phyloP scores from a whole-genome alignment of 1,140 invertebrate species.

The Acromyrmex charruanus region DNA sequence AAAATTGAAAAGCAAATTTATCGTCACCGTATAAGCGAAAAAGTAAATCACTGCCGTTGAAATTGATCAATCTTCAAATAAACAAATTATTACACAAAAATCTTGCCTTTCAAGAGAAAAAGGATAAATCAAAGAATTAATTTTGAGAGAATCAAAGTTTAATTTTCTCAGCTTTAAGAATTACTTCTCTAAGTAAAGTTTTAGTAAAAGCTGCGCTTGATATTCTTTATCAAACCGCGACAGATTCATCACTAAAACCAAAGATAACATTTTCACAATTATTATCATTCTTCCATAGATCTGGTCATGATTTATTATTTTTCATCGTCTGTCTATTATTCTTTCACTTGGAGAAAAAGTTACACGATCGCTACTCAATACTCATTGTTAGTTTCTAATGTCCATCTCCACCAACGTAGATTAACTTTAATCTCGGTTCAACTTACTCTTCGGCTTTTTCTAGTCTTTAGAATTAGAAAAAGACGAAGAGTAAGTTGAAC shows the following conservation, averaged over 20 bases:
- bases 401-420: too few species aligned
- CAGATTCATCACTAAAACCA: not conserved
- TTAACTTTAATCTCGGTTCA: too few species aligned
- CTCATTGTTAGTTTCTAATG: not conserved
- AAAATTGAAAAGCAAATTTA: not conserved
- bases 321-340: too few species aligned
- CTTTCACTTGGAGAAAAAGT: too few species aligned
- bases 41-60: not conserved
- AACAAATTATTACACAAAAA: not conserved
- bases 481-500: too few species aligned
- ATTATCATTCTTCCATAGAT: not conserved
- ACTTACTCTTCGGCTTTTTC: too few species aligned
- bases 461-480: too few species aligned
- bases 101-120: not conserved
- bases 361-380: too few species aligned
- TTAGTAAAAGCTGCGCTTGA: not conserved
- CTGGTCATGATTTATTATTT: too few species aligned
- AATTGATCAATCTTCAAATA: not conserved
- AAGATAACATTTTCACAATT: not conserved
- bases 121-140: not conserved
- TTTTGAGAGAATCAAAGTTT: not conserved
- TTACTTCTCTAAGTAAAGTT: not conserved
- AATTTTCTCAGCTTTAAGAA: not conserved
- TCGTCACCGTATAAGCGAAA: not conserved
- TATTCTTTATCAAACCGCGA: not conserved